Percentiles rank a stretch among this genome's conserved stretches.
Conservation (phyloP, 2,888 invertebrate genomes). For the Brachyptera putata region DNA sequence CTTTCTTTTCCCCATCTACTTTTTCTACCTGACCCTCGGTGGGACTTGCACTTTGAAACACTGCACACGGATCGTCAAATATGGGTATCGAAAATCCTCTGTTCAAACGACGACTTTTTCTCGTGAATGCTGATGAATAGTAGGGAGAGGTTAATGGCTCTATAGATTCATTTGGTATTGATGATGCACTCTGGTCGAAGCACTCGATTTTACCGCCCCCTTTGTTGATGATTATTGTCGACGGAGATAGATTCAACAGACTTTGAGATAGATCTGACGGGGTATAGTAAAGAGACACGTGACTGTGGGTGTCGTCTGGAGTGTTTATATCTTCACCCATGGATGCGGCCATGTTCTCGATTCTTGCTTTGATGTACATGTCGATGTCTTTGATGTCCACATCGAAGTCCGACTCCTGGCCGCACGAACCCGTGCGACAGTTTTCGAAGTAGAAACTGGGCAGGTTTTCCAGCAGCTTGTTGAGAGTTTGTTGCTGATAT, state of each 20-base stretch:
- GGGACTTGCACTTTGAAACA: constrained; percentile 22
- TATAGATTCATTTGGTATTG: neutral
- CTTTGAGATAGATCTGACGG: constrained; percentile 64
- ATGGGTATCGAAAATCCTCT: constrained; percentile 19
- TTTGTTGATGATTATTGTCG: constrained; percentile 16
- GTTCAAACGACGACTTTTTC: constrained; percentile 17
- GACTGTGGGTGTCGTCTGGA: constrained; percentile 51
- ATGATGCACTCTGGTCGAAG: neutral
- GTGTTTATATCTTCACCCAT: constrained; percentile 43
- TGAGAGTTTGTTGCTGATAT: constrained; percentile 90
- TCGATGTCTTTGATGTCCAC: constrained; percentile 55
- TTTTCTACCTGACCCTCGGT: neutral
- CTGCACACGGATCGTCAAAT: constrained; percentile 29
- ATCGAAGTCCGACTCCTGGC: constrained; percentile 69
- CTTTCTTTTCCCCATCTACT: too few species aligned
- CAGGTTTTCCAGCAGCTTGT: constrained; percentile 89
- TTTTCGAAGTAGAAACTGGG: constrained; percentile 89
- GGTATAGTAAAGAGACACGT: constrained; percentile 74
- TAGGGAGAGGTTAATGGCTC: constrained; percentile 35
- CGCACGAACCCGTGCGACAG: constrained; percentile 81
- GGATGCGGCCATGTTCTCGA: constrained; percentile 54
- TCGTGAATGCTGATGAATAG: constrained; percentile 29
- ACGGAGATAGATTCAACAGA: constrained; percentile 25
- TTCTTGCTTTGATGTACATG: constrained; percentile 63
- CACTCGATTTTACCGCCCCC: constrained; percentile 17